Evolutionary conservation across 2,888 invertebrate genomes (phyloP).

Genomic region (Cephus rjabovi): DNA sequence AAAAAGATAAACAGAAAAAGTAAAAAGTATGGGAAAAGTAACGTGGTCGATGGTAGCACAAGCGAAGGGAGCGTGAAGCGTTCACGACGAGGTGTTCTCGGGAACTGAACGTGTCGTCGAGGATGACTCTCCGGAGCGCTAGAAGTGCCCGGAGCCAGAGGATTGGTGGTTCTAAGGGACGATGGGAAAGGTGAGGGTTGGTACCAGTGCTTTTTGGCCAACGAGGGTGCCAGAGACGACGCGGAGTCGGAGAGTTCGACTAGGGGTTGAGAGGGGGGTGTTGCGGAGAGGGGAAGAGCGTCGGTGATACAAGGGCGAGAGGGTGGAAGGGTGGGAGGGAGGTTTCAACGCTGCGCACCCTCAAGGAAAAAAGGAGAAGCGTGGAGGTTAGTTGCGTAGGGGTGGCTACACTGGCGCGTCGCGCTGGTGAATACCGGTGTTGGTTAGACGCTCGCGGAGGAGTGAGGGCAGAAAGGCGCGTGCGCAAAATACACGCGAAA

Average conservation of each 20-base stretch:
- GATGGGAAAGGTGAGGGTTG: constrained; percentile 29
- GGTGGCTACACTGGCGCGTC: not conserved
- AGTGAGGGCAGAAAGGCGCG: constrained; percentile 11
- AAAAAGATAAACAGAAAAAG: constrained; percentile 4
- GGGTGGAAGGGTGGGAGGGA: constrained; percentile 26
- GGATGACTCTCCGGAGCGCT: constrained; percentile 15
- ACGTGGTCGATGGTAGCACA: not conserved
- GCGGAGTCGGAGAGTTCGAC: constrained; percentile 6
- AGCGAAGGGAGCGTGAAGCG: constrained; percentile 24
- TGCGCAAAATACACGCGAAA: constrained; percentile 35
- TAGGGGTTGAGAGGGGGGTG: constrained; percentile 2
- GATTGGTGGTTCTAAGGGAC: constrained; percentile 32
- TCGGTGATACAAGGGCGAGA: constrained; percentile 13
- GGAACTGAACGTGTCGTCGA: constrained; percentile 46
- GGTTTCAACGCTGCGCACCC: constrained; percentile 13
- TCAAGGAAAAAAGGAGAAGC: constrained; percentile 27
- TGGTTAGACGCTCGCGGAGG: not conserved
- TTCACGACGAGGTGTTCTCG: constrained; percentile 50
- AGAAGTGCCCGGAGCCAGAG: constrained; percentile 32
- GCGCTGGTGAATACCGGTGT: not conserved
- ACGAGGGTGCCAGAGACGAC: constrained; percentile 1
- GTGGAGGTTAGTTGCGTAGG: not conserved
- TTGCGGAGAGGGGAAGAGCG: not conserved
- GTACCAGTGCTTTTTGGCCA: not conserved
- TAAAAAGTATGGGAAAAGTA: not conserved